Conservation (phyloP, 2,888 invertebrate genomes). For the Pyrrhosoma nymphula region DNA sequence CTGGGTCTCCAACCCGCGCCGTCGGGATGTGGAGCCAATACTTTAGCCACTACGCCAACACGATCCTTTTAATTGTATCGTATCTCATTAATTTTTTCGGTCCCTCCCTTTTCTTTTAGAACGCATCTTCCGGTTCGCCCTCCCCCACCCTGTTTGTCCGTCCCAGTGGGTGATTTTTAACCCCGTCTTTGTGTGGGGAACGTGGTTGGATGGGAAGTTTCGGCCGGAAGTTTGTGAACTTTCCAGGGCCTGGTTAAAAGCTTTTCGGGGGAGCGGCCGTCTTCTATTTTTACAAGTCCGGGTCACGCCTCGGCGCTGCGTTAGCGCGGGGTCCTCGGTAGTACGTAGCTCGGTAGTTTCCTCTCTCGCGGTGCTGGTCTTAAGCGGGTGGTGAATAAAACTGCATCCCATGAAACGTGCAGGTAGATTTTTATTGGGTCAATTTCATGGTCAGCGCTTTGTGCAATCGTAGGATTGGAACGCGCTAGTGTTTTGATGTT, state of each 20-base stretch:
- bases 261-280: neutral
- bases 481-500: too few species aligned
- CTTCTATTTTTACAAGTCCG: constrained; percentile 25
- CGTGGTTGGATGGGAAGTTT: neutral
- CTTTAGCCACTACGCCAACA: too few species aligned
- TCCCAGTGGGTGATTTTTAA: neutral
- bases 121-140: neutral
- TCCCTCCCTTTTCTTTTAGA: neutral
- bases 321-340: neutral
- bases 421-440: neutral
- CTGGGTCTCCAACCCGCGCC: too few species aligned
- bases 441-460: neutral
- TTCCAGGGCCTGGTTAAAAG: constrained; percentile 8
- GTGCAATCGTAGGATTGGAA: too few species aligned
- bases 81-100: neutral
- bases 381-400: neutral
- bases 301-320: constrained; percentile 12
- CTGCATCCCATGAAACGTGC: neutral
- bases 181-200: neutral
- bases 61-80: too few species aligned
- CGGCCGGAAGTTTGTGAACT: constrained; percentile 33
- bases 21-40: too few species aligned
- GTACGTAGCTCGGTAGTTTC: neutral
- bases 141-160: neutral
- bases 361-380: neutral